Percentiles rank a stretch among this genome's conserved stretches.
Evolutionary conservation across 2,888 invertebrate species (phyloP).

Genomic region (Carterocephalus palaemon): DNA sequence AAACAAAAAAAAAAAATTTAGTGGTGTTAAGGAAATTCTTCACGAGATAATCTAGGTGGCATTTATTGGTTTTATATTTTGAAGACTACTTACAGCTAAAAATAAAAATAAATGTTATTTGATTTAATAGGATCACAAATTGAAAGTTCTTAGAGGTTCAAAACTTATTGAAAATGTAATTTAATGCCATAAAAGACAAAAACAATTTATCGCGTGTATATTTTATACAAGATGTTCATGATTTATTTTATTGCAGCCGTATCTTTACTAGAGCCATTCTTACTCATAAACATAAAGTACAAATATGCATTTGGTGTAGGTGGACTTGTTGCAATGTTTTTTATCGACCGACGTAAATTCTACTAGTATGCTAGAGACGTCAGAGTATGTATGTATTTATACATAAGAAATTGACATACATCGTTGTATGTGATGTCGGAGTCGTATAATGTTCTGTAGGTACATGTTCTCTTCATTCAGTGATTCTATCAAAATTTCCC

Average conservation of each 20-base stretch:
- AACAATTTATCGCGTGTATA: no score
- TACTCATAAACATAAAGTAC: constrained; percentile 18
- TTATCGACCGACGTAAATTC: constrained; percentile 18
- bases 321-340: constrained; percentile 13
- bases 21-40: constrained; percentile 18
- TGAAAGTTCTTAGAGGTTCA: no score
- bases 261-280: constrained; percentile 6
- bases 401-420: no score
- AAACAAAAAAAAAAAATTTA: constrained; percentile 19
- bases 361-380: constrained; percentile 4
- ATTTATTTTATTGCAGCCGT: constrained; percentile 16
- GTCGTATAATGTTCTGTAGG: no score
- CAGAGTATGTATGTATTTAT: constrained; percentile 3
- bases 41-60: constrained; percentile 13
- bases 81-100: no score
- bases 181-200: neutral
- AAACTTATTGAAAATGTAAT: neutral
- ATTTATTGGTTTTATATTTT: constrained; percentile 11
- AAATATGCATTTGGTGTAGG: constrained; percentile 20
- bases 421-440: no score
- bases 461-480: no score
- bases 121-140: no score
- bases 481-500: no score
- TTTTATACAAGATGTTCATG: neutral
- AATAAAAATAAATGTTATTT: no score